phyloP scores from a whole-genome alignment of 2,797 vertebrate species.

The Merluccius polli region DNA sequence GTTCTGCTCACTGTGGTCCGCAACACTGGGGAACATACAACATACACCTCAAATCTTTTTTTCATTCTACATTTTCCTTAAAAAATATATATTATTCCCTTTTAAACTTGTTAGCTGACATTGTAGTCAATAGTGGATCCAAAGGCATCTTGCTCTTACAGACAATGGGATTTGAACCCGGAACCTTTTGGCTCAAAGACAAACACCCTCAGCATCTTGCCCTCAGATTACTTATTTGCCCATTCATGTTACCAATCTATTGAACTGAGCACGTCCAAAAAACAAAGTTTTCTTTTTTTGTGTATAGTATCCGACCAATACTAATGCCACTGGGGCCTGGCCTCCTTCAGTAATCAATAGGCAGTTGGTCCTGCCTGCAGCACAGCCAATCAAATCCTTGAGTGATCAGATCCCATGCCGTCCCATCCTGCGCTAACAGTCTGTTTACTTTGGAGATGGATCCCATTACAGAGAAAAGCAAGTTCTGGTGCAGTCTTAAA shows the following conservation, averaged over 20 bases:
- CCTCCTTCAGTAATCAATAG: not conserved
- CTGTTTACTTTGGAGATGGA: no score
- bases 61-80: no score
- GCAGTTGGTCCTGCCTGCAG: not conserved
- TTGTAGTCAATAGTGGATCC: not conserved
- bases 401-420: not conserved
- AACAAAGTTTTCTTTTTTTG: not conserved
- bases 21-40: constrained; percentile 58
- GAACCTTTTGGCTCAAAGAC: no score
- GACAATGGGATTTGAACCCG: no score
- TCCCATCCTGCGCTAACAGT: no score
- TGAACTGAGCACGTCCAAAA: no score
- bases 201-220: not conserved
- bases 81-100: no score
- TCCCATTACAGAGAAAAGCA: not conserved
- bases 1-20: constrained; percentile 79
- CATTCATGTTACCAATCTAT: not conserved
- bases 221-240: not conserved
- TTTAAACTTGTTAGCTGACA: not conserved
- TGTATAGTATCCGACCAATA: not conserved
- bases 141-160: no score
- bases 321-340: not conserved
- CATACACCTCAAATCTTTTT: not conserved
- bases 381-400: not conserved
- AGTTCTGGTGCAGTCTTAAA: not conserved